A percentile compares a stretch with the other conserved stretches of the same genome.
phyloP scores from a whole-genome alignment of 2,888 invertebrate genomes.

The Sipha maydis region DNA sequence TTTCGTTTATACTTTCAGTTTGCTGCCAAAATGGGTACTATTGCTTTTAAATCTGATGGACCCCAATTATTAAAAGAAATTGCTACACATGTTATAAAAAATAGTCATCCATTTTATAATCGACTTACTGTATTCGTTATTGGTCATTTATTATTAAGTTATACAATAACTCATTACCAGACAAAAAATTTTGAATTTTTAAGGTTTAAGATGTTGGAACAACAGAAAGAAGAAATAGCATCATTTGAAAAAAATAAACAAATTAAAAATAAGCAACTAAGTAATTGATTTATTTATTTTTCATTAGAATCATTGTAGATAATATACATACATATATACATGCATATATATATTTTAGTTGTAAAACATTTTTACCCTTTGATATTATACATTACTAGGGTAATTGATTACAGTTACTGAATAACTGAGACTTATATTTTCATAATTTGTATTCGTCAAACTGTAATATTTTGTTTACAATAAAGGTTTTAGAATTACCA shows the following conservation, averaged over 20 bases:
- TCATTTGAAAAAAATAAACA: background rate
- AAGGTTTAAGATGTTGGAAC: constrained; percentile 36
- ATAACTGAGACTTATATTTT: background rate
- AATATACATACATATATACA: background rate
- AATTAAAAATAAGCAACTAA: background rate
- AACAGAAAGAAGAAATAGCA: constrained; percentile 47
- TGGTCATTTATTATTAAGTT: constrained; percentile 50
- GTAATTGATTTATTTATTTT: constrained; percentile 19
- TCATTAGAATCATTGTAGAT: constrained; percentile 7
- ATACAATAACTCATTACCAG: constrained; percentile 39
- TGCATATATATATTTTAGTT: background rate
- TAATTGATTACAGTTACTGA: background rate
- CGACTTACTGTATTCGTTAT: constrained; percentile 47
- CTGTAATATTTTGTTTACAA: background rate
- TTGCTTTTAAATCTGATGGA: background rate
- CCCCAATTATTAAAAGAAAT: background rate
- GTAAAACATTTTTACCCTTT: constrained; percentile 13
- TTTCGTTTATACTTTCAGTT: constrained; percentile 38
- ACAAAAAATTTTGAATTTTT: constrained; percentile 39
- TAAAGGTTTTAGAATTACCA: background rate
- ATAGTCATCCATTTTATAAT: constrained; percentile 41
- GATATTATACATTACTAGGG: background rate
- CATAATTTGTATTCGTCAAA: background rate
- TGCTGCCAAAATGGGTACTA: constrained; percentile 31
- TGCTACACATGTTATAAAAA: background rate